Percentiles rank a stretch among this genome's conserved stretches.
phyloP scores from a whole-genome alignment of 1,140 invertebrate species.

The Pogonognathellus flavescens region DNA sequence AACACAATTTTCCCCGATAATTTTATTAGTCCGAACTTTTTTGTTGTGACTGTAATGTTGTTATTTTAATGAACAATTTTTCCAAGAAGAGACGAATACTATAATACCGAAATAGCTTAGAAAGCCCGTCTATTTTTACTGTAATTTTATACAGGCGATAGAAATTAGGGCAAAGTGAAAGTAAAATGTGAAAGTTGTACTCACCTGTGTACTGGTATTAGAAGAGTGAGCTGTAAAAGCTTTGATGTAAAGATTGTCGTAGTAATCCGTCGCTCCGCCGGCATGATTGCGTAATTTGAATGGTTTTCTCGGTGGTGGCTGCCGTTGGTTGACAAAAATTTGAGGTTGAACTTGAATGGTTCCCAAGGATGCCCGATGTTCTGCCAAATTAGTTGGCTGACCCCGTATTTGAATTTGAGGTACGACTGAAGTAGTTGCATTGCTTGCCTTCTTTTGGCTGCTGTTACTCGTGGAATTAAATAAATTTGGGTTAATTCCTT shows the following conservation, averaged over 20 bases:
- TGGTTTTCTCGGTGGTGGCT: constrained; percentile 56
- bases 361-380: constrained; percentile 7
- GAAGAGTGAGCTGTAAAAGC: constrained; percentile 18
- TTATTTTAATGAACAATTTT: no score
- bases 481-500: constrained; percentile 18
- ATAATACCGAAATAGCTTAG: no score
- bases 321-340: constrained; percentile 28
- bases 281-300: constrained; percentile 63
- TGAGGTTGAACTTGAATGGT: constrained; percentile 33
- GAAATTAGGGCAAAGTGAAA: background rate
- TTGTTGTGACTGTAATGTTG: no score
- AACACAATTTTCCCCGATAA: no score
- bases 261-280: constrained; percentile 54
- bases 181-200: background rate
- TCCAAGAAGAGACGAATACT: no score
- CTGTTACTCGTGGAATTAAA: background rate
- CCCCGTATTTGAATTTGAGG: constrained; percentile 6
- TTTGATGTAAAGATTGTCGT: constrained; percentile 64
- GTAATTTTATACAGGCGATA: no score
- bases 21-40: no score
- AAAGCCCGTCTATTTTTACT: no score
- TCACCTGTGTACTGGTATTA: background rate
- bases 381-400: background rate
- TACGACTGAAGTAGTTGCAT: constrained; percentile 1
- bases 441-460: background rate